A percentile compares a stretch with the other conserved stretches of the same genome.
phyloP scores from a whole-genome alignment of 2,888 invertebrate species.

The Vanessa cardui region DNA sequence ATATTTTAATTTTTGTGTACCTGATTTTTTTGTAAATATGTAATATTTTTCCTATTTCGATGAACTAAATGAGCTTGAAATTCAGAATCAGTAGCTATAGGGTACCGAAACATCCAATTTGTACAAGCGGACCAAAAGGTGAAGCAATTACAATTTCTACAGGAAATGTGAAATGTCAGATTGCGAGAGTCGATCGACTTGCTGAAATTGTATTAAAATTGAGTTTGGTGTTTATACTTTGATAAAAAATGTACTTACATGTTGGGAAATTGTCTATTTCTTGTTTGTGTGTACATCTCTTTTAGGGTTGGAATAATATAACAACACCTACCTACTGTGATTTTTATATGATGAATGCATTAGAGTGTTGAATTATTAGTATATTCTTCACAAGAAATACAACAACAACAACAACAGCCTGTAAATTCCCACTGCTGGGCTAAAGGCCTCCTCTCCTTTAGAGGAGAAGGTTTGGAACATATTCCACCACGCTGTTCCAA shows the following conservation, averaged over 20 bases:
- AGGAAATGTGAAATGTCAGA: constrained; percentile 50
- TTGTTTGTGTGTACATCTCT: too few relatives aligned
- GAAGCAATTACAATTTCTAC: constrained; percentile 53
- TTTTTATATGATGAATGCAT: background rate
- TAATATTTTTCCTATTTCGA: background rate
- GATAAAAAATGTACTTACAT: background rate
- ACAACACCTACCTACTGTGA: too few relatives aligned
- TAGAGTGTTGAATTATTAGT: background rate
- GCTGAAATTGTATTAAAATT: constrained; percentile 35
- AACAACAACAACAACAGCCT: too few relatives aligned
- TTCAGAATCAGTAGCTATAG: constrained; percentile 10
- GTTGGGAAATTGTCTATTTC: background rate
- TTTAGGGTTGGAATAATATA: too few relatives aligned
- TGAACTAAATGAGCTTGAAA: constrained; percentile 10
- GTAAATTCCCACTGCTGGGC: too few relatives aligned
- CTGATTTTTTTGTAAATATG: background rate
- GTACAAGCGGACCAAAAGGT: constrained; percentile 47
- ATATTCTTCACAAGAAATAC: background rate
- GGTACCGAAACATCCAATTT: constrained; percentile 34
- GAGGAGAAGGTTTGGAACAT: too few relatives aligned
- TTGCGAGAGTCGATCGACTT: constrained; percentile 40
- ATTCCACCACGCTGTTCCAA: too few relatives aligned
- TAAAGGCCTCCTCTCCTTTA: too few relatives aligned
- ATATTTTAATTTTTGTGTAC: background rate
- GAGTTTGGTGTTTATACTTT: constrained; percentile 1